phyloP scores from a whole-genome alignment of 2,797 vertebrate species.

The Propithecus deckenii region DNA sequence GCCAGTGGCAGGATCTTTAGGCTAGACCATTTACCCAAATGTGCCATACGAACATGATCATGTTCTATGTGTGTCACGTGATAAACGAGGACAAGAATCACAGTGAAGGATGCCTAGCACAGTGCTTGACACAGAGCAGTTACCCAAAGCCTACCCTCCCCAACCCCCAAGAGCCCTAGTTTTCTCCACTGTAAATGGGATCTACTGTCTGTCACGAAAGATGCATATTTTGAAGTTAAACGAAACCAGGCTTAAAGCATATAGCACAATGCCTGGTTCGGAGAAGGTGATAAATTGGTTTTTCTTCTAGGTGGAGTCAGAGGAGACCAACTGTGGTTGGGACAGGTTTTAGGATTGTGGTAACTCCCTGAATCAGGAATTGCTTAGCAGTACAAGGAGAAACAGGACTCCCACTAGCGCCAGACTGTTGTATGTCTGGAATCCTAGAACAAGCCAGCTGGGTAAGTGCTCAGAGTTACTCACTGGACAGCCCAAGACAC shows the following conservation, averaged over 20 bases:
- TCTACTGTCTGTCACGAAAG: background rate
- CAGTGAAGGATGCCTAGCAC: background rate
- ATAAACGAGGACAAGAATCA: background rate
- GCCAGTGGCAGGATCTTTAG: background rate
- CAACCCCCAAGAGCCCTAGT: background rate
- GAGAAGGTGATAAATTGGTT: background rate
- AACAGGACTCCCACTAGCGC: background rate
- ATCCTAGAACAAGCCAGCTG: conserved; percentile 33
- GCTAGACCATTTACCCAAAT: background rate
- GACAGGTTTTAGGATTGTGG: background rate
- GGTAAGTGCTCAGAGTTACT: background rate
- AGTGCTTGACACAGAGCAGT: background rate
- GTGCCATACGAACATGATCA: background rate
- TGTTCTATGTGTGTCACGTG: background rate
- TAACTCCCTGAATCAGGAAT: background rate
- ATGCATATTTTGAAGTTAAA: background rate
- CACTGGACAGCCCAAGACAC: background rate
- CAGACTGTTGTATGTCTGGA: background rate
- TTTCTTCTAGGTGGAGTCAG: background rate
- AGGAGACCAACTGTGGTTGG: background rate
- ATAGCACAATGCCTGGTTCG: background rate
- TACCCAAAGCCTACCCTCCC: background rate
- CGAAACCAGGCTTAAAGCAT: background rate
- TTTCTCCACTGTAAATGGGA: background rate
- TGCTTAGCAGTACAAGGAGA: background rate